Conservation (phyloP, 2,888 invertebrate genomes). For the Omphaloscelis lunosa region DNA sequence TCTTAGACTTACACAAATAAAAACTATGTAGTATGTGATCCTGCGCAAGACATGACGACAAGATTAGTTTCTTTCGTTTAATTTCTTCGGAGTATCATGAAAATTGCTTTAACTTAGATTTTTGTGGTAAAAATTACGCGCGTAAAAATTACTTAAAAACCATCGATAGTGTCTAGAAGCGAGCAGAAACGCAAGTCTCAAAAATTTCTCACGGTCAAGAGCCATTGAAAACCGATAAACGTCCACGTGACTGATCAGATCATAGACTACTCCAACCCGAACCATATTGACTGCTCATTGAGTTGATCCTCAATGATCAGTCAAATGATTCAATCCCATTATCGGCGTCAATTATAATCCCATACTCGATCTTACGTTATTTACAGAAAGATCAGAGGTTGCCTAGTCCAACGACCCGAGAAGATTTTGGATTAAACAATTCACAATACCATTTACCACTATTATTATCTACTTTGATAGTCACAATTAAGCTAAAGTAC, state of each 20-base stretch:
- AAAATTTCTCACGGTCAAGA: background rate
- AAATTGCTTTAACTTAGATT: background rate
- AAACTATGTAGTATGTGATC: background rate
- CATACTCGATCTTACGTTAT: background rate
- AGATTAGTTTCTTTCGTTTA: background rate
- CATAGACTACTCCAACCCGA: background rate
- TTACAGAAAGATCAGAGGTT: background rate
- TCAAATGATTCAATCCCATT: constrained; percentile 16
- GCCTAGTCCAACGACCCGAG: background rate
- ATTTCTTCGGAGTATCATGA: background rate
- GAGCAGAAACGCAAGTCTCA: background rate
- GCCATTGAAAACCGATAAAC: background rate
- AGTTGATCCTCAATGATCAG: constrained; percentile 7
- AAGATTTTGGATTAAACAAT: background rate
- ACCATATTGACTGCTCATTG: constrained; percentile 13
- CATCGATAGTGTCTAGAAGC: background rate
- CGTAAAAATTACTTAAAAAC: background rate
- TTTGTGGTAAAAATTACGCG: background rate
- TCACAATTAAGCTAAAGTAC: constrained; percentile 8
- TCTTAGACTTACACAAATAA: background rate
- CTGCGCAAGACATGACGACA: background rate
- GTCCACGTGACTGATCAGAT: constrained; percentile 17
- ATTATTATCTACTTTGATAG: background rate
- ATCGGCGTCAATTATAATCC: constrained; percentile 13
- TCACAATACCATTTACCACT: background rate